Base-by-base conservation (phyloP, 2,113 vertebrate genomes). In the Odocoileus hemionus region DNA sequence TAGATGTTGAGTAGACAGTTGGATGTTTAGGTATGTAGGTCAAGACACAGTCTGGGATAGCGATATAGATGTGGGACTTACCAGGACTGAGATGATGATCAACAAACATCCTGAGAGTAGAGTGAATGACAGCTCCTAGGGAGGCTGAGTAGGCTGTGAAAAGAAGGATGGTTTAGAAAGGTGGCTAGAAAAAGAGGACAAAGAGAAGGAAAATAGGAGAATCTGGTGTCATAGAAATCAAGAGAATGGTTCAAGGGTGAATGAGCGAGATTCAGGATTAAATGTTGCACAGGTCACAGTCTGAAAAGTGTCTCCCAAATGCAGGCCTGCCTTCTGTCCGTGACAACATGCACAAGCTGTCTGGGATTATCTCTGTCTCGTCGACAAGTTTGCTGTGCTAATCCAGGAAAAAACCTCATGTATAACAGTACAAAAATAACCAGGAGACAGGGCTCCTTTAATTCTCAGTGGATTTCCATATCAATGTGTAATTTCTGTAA, bases 401-500 rank as follows among this genome's bases (percentile, higher is more conserved):
- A 23, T 82, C n/a, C 79, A 55, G 60, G 30, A 76, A 79, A 19
- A 92, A 95, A 26, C 52, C 26, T 89, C 58, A 55, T 57, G 17
- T 79, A 36, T 89, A 88, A 91, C 39, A 30, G 64, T 80, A 26
- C 47, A 93, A 91, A 95, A 78, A 57, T 83, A 78, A 78, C 36
- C 21, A 74, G 50, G 43, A 91, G 28, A 64, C 15, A 74, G 30
- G 33, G 1, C 26, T 79, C 30, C 21, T 87, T 94, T 85, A 26
- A 13, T 79, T 96, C 50, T 83, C 82, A 89, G 78, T 79, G 23
- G 55, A 54, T 58, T 82, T 28, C 33, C 89, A n/a, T 2, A 61
- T 88, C 52, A 89, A 86, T n/a, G 39, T 86, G 7, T 74, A 92
- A 47, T 94, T 95, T 82, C 80, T 94, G 43, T 78, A 90, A 95